A percentile compares a stretch with the other conserved stretches of the same genome.
Conservation (phyloP, 2,888 invertebrate genomes). For the Syrista parreyssii region DNA sequence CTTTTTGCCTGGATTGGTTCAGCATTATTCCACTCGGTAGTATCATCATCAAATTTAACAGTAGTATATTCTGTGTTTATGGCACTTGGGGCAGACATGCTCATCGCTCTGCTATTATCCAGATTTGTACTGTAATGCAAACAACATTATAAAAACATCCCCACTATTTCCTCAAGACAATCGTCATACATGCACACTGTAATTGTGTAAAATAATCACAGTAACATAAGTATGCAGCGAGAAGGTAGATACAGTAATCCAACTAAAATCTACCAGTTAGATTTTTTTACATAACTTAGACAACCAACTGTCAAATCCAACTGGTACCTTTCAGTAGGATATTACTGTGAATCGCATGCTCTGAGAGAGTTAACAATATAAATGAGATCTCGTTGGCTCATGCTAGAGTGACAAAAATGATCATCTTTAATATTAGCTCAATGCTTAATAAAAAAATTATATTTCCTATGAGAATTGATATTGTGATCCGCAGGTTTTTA, state of each 20-base stretch:
- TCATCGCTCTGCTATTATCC: conserved; percentile 78
- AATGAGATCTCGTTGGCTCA: background rate
- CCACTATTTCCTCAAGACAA: background rate
- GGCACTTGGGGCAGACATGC: conserved; percentile 88
- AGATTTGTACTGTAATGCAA: conserved; percentile 71
- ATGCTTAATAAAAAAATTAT: background rate
- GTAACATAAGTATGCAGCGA: background rate
- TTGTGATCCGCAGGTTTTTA: background rate
- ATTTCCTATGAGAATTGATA: background rate
- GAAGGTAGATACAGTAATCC: background rate
- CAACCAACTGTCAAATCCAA: background rate
- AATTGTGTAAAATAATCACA: background rate
- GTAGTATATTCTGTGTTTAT: conserved; percentile 81
- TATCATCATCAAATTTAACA: conserved; percentile 76
- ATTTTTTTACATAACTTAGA: background rate
- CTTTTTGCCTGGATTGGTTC: conserved; percentile 60
- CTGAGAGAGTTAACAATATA: background rate
- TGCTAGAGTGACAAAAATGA: background rate
- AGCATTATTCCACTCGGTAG: conserved; percentile 61
- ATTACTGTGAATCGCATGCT: background rate
- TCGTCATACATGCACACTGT: background rate
- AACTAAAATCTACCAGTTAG: background rate
- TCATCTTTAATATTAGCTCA: background rate
- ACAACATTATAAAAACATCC: background rate
- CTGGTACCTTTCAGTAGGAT: background rate